These are phyloP conservation scores for Phyllopteryx taeniolatus DNA, from an alignment of 2,113 vertebrate species.

Conservation along the genomic window DNA sequence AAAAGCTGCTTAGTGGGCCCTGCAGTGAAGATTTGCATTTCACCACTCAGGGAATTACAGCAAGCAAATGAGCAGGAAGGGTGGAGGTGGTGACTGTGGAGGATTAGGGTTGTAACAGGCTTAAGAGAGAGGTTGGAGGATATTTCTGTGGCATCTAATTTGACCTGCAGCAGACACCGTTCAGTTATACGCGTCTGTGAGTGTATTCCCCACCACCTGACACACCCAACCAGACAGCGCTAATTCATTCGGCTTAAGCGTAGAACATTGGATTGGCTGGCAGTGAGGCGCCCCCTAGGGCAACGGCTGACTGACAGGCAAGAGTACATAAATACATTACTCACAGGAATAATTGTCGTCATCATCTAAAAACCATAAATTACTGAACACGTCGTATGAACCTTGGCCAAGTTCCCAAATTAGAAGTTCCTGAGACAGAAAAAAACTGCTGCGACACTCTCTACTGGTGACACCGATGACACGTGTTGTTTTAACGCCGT, in stretches of 20 bases:
- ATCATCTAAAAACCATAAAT: too few relatives aligned
- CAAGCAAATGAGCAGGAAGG: conserved; percentile 57
- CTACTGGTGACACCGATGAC: not conserved
- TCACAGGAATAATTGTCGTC: not conserved
- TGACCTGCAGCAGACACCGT: conserved; percentile 64
- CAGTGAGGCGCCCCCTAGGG: conserved; percentile 4
- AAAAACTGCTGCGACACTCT: not conserved
- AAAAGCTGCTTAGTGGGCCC: conserved; percentile 71
- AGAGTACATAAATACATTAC: not conserved
- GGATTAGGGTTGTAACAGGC: conserved; percentile 76
- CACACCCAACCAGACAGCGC: conserved; percentile 30
- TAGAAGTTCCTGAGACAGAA: not conserved
- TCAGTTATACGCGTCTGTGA: conserved; percentile 45
- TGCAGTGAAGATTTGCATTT: conserved; percentile 72
- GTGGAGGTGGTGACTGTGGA: conserved; percentile 58
- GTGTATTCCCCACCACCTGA: conserved; percentile 37
- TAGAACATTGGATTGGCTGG: conserved; percentile 19
- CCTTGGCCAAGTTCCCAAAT: not conserved
- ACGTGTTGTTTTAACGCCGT: not conserved
- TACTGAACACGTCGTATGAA: not conserved
- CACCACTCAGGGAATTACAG: conserved; percentile 69
- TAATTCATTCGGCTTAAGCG: conserved; percentile 44
- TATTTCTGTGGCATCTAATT: conserved; percentile 72
- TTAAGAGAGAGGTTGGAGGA: conserved; percentile 72
- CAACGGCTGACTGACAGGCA: not conserved